Conservation (phyloP, 2,888 invertebrate species). For the Philereme transversata region DNA sequence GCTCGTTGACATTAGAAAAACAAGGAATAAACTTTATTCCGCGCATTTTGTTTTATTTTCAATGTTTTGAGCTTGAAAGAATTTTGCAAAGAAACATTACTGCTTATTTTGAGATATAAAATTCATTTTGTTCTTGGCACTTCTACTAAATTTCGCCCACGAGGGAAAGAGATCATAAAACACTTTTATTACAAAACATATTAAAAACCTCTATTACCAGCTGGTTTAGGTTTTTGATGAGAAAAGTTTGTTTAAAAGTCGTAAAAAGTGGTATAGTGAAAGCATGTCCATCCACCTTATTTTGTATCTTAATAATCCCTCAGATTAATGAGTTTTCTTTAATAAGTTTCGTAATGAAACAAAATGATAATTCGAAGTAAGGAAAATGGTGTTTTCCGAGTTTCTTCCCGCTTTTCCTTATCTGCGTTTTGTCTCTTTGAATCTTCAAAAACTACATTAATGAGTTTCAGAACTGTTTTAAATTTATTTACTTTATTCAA, state of each 20-base stretch:
- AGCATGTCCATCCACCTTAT: slow-evolving; percentile 43
- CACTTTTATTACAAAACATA: slow-evolving; percentile 31
- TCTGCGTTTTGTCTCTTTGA: background rate
- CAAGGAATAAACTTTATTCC: background rate
- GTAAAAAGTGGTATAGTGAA: slow-evolving; percentile 47
- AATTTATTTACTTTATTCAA: too few relatives aligned
- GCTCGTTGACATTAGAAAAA: slow-evolving; percentile 42
- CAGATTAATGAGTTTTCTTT: slow-evolving; percentile 41
- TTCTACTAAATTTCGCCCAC: slow-evolving; percentile 6
- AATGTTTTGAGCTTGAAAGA: background rate
- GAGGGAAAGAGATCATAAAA: slow-evolving; percentile 22
- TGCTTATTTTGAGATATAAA: background rate
- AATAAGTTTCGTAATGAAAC: slow-evolving; percentile 13
- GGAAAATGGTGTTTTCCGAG: background rate
- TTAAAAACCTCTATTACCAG: slow-evolving; percentile 47
- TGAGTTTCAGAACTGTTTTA: too few relatives aligned
- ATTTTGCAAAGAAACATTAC: background rate
- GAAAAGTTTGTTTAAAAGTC: slow-evolving; percentile 48
- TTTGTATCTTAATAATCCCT: slow-evolving; percentile 42
- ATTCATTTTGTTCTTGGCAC: slow-evolving; percentile 13
- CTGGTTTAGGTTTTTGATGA: slow-evolving; percentile 45
- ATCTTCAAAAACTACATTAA: background rate
- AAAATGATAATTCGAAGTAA: background rate
- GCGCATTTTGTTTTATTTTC: slow-evolving; percentile 13
- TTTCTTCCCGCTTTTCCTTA: background rate